Base-by-base conservation (phyloP, 2,113 vertebrate genomes). In the Laterallus jamaicensis region DNA sequence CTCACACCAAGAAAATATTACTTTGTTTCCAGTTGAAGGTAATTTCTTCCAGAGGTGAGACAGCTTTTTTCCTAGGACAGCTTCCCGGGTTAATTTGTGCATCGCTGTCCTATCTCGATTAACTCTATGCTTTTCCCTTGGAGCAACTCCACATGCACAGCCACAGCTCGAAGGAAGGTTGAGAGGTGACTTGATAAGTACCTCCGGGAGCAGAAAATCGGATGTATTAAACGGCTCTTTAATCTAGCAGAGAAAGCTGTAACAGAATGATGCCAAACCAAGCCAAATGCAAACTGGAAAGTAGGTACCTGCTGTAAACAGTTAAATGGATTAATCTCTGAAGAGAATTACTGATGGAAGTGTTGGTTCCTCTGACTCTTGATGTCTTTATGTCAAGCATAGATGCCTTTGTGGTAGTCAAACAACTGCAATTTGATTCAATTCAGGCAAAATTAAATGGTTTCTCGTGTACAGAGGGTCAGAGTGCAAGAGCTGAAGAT, bases 281-380 rank as follows among this genome's bases (percentile, higher is more conserved):
- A 80, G 54, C 17, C 76, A 90, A 83, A 81, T 60, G 62, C 71
- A 22, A 74, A 67, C 64, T 28, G 64, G 40, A 78, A 88, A 56
- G 56, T 3, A 58, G 6, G 55, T 64, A 86, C 52, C 56, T 81
- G 52, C 47, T 75, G 39, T 28, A 94, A 93, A 74, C 35, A 88
- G 31, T n/a, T 73, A 80, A 74, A 88, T 26, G 39, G 47, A 78
- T 83, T 83, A 78, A 78, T 59, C 56, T 63, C 47, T 32, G 86
- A 80, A 94, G 94, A 56, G 90, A 94, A 94, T 86, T 67, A 64
- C 22, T n/a, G 50, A 4, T 19, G 50, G n/a, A 82, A 86, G 5
- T 55, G 15, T 10, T 82, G 44, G 24, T 58, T 92, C 24, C 42
- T 73, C 21, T 81, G 55, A 55, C 59, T 75, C 47, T 58, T 18